Percentiles rank a stretch among this genome's conserved stretches.
phyloP scores from a whole-genome alignment of 2,888 invertebrate genomes.

The Eilema sororculum region DNA sequence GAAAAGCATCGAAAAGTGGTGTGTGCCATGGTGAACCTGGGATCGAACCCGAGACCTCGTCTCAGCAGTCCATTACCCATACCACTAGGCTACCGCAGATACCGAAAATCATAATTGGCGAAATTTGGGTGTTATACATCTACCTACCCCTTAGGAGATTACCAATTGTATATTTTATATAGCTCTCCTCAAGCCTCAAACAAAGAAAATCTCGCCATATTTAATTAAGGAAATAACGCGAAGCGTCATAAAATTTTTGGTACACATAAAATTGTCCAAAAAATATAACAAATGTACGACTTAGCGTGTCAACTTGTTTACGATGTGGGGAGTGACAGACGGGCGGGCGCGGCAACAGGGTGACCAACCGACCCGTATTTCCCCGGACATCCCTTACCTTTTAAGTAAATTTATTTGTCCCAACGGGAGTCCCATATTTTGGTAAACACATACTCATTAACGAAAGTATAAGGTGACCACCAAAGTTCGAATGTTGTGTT shows the following conservation, averaged over 20 bases:
- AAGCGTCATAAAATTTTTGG: background rate
- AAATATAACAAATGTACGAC: background rate
- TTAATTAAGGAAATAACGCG: background rate
- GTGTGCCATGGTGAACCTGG: too few relatives aligned
- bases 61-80: too few relatives aligned
- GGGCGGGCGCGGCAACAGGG: constrained; percentile 9
- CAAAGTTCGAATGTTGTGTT: background rate
- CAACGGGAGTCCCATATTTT: background rate
- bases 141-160: too few relatives aligned
- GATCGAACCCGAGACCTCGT: too few relatives aligned
- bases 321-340: constrained; percentile 36
- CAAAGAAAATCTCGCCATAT: background rate
- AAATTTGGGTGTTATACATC: too few relatives aligned
- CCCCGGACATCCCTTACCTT: background rate
- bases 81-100: too few relatives aligned
- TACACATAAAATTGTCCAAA: constrained; percentile 5
- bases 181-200: background rate
- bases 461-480: background rate
- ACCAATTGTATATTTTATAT: background rate
- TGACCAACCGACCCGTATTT: background rate
- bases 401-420: background rate
- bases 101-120: too few relatives aligned
- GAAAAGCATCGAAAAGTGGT: too few relatives aligned
- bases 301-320: constrained; percentile 43
- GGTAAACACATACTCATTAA: background rate